Conservation (phyloP, 2,888 invertebrate genomes). For the Cerastis leucographa region DNA sequence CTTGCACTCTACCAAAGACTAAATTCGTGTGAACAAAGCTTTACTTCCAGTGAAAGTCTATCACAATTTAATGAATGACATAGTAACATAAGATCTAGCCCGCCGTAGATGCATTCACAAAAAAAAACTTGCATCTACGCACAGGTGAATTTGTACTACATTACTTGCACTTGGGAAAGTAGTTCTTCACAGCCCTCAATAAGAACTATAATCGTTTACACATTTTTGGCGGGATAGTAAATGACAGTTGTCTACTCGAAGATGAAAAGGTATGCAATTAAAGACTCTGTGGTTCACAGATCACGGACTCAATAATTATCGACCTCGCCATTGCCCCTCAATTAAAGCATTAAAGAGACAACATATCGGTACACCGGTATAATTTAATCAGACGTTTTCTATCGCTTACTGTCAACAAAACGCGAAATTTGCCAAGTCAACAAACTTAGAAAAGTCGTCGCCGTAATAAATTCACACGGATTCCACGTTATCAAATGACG, state of each 20-base stretch:
- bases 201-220: constrained; percentile 33
- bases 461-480: constrained; percentile 53
- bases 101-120: constrained; percentile 45
- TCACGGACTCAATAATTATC: constrained; percentile 67
- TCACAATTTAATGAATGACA: constrained; percentile 10
- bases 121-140: constrained; percentile 27
- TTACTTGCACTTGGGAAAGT: constrained; percentile 27
- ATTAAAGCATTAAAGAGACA: constrained; percentile 45
- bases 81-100: constrained; percentile 32
- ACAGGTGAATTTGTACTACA: constrained; percentile 38
- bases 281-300: constrained; percentile 46
- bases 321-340: constrained; percentile 60
- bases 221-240: constrained; percentile 55
- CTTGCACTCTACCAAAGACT: constrained; percentile 1
- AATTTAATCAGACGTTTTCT: constrained; percentile 38
- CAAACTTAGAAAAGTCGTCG: constrained; percentile 61
- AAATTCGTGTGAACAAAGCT: constrained; percentile 17
- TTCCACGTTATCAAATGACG: constrained; percentile 41
- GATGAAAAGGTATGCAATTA: constrained; percentile 39
- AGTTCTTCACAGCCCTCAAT: background rate
- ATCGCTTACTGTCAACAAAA: constrained; percentile 25
- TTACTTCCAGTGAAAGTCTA: constrained; percentile 49
- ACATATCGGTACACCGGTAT: constrained; percentile 18
- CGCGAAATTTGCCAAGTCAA: constrained; percentile 63
- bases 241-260: constrained; percentile 32